A percentile compares a stretch with the other conserved stretches of the same genome.
phyloP scores from a whole-genome alignment of 37 sponge, comb jelly and placozoan genomes.

The Agelas oroides region DNA sequence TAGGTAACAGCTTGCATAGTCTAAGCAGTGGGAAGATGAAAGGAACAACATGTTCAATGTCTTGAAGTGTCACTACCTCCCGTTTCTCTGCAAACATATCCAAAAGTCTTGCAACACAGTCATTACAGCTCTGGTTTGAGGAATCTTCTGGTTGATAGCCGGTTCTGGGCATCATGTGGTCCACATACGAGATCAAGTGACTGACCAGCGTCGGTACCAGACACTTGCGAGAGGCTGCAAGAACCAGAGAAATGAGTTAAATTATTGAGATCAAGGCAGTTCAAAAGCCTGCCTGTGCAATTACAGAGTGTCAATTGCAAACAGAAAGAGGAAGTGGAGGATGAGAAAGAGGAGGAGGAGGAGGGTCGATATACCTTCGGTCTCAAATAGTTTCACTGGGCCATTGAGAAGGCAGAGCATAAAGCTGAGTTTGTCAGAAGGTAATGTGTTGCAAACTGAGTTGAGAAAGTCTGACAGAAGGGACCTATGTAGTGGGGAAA shows the following conservation, averaged over 20 bases:
- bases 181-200: slow-evolving; percentile 35
- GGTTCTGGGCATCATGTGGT: slow-evolving; percentile 22
- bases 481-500: neutral
- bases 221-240: slow-evolving; percentile 5
- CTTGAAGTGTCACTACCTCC: neutral
- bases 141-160: slow-evolving; percentile 21
- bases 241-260: too few relatives aligned
- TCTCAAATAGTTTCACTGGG: slow-evolving; percentile 52
- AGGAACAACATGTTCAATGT: slow-evolving; percentile 29
- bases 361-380: slow-evolving; percentile 27
- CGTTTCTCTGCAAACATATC: slow-evolving; percentile 12
- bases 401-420: slow-evolving; percentile 47
- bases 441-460: slow-evolving; percentile 38
- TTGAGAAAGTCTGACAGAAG: slow-evolving; percentile 38
- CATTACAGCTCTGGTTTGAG: slow-evolving; percentile 25
- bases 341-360: too few relatives aligned
- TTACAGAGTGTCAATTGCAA: too few relatives aligned
- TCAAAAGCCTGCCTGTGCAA: too few relatives aligned
- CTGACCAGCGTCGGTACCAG: slow-evolving; percentile 53
- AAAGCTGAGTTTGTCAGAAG: slow-evolving; percentile 43
- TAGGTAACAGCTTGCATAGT: slow-evolving; percentile 20
- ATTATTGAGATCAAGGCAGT: too few relatives aligned
- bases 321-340: too few relatives aligned
- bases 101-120: slow-evolving; percentile 24
- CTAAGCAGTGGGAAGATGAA: slow-evolving; percentile 47